Percentiles rank a stretch among this genome's conserved stretches.
Conservation (phyloP, 2,888 invertebrate genomes). For the Panzeria rudis region DNA sequence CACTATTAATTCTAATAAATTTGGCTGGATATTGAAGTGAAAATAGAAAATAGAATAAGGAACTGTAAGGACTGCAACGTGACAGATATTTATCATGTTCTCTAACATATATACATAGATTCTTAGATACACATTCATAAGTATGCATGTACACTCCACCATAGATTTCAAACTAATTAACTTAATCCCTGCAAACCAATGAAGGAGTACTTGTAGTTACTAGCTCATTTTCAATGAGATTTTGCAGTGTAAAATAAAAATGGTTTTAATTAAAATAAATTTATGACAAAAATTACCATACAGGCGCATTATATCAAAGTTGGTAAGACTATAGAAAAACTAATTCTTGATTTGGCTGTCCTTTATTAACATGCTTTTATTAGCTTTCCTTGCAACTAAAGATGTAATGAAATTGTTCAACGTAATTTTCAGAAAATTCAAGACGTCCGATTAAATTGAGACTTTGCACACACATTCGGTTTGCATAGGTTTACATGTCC, state of each 20-base stretch:
- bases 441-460: too few species aligned
- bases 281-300: too few species aligned
- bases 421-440: too few species aligned
- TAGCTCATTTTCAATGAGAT: not conserved
- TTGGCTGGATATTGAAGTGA: constrained; percentile 26
- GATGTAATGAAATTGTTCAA: too few species aligned
- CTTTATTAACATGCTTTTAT: too few species aligned
- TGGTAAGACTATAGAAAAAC: too few species aligned
- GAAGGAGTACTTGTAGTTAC: not conserved
- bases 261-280: not conserved
- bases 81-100: constrained; percentile 14
- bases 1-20: constrained; percentile 61
- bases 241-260: not conserved
- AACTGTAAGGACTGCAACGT: constrained; percentile 25
- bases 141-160: too few species aligned
- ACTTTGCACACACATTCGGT: too few species aligned
- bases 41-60: not conserved
- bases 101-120: not conserved
- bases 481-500: too few species aligned
- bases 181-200: not conserved
- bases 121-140: not conserved
- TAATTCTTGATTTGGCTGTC: too few species aligned
- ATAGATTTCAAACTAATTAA: constrained; percentile 23
- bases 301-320: too few species aligned
- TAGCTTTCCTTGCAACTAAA: too few species aligned